Base-by-base conservation (phyloP, 2,888 invertebrate species). In the Xylocampa areola region DNA sequence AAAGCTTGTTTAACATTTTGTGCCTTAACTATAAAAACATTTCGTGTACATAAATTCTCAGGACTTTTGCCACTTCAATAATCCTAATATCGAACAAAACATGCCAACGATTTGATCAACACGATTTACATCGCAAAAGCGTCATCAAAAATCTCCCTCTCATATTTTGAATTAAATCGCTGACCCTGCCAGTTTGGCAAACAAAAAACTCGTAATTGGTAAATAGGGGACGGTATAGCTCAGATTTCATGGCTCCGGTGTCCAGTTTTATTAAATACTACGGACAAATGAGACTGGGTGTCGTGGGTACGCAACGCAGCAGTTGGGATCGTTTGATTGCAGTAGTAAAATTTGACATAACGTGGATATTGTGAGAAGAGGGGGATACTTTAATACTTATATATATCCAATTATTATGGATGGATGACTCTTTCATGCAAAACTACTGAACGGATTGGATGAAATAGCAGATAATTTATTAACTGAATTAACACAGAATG, bases 171-270 rank as follows among this genome's bases (percentile, higher is more conserved):
- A 82, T 77, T 76, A 74, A 79, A 81, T 68, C 57, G 80, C 76
- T 75, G 64, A 73, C 74, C 76, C 62, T 52, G 68, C 61, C 71
- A 71, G 58, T 59, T 61, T 59, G 77, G 68, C 53, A 85, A 84
- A 83, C 81, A 82, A 86, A 77, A 76, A 77, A 76, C 58, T 67
- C 78, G 54, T 89, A 89, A 89, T 89, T 88, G 87, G 85, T 84
- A 88, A 88, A 87, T 80, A 87, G 81, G 87, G 86, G 86, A 63
- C 65, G 43, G 47, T 54, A 33, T 49, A 74, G 78, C 50, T 70
- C 69, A 76, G 73, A 75, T 80, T 83, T 78, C 75, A 74, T 65
- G 57, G 65, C 67, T 58, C 53, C 55, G 47, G 36, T 73, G 63
- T 63, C 63, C 65, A 49, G 73, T 58, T 65, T 78, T 72, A 78